Evolutionary conservation across 64 coral and sea anemone genomes (phyloP).

Genomic region (Dendronephthya gigantea): DNA sequence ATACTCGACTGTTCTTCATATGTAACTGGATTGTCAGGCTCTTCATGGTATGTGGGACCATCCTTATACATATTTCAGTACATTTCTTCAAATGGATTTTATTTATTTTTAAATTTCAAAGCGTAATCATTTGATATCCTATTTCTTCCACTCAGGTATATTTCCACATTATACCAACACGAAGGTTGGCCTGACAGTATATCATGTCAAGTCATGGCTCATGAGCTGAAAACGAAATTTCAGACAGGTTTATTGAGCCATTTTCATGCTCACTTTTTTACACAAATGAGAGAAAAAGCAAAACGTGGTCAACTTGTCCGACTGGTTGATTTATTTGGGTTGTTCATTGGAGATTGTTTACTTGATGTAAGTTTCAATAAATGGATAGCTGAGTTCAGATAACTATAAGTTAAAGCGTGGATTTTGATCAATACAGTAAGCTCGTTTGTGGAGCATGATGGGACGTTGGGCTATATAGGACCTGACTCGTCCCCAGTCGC

Average conservation of each 20-base stretch:
- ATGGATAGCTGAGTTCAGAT: no score
- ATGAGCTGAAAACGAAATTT: not conserved
- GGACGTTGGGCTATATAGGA: no score
- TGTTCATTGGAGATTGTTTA: not conserved
- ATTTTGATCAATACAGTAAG: no score
- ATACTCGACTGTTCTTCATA: not conserved
- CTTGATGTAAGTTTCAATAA: not conserved
- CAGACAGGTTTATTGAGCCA: not conserved
- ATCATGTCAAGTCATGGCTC: not conserved
- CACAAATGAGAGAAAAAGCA: not conserved
- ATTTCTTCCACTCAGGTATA: not conserved
- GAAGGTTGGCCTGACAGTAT: not conserved
- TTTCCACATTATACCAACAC: not conserved
- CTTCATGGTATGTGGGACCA: not conserved
- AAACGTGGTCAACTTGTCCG: not conserved
- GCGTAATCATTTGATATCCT: no score
- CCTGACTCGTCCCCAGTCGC: no score
- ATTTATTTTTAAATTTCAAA: no score
- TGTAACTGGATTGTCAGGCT: not conserved
- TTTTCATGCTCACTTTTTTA: not conserved
- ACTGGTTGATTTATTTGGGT: not conserved
- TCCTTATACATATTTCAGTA: no score
- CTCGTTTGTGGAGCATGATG: no score
- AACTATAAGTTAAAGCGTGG: no score
- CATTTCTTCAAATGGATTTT: no score